Percentiles rank a stretch among this genome's conserved stretches.
phyloP scores from a whole-genome alignment of 2,113 vertebrate genomes.

The Heptranchias perlo region DNA sequence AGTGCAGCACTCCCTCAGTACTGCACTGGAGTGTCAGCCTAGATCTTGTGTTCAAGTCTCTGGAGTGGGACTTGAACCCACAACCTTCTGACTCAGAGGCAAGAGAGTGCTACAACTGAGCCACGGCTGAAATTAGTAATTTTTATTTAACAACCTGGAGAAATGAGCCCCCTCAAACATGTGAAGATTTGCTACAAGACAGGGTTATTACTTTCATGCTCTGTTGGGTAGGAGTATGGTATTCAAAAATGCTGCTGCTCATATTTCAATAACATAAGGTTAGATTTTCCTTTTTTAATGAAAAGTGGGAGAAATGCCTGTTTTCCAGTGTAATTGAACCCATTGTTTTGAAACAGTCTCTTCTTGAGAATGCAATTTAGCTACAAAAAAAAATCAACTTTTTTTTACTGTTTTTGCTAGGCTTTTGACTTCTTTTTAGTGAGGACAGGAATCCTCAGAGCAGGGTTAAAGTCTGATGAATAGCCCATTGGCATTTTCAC shows the following conservation, averaged over 20 bases:
- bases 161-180: neutral
- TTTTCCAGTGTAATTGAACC: neutral
- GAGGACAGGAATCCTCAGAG: too few relatives aligned
- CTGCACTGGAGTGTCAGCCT: neutral
- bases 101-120: neutral
- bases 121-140: neutral
- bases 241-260: too few relatives aligned
- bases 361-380: too few relatives aligned
- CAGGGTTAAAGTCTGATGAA: too few relatives aligned
- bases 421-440: too few relatives aligned
- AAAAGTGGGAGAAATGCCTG: neutral
- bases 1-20: neutral
- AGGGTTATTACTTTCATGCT: too few relatives aligned
- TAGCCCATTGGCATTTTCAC: too few relatives aligned
- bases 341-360: neutral
- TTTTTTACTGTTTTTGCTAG: too few relatives aligned
- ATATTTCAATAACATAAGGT: too few relatives aligned
- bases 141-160: neutral
- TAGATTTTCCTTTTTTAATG: neutral
- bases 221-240: too few relatives aligned
- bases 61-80: neutral
- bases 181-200: neutral
- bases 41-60: neutral
- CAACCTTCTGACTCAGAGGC: neutral
- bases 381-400: too few relatives aligned